Percentiles rank a stretch among this genome's conserved stretches.
Evolutionary conservation across 1,140 invertebrate genomes (phyloP).

Genomic region (Dryas iulia): DNA sequence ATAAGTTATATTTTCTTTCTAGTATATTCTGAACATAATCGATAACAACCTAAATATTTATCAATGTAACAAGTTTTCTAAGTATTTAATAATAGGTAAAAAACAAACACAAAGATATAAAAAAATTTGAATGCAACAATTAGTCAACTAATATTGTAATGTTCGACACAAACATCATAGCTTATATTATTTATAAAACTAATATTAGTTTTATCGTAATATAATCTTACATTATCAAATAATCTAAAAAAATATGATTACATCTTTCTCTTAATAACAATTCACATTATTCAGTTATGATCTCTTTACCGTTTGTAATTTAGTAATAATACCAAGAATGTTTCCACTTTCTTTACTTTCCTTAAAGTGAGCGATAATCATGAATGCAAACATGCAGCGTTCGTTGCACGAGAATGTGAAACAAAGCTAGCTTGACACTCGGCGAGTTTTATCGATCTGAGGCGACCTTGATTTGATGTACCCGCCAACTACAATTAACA

Average conservation of each 20-base stretch:
- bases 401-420: conserved; percentile 35
- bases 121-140: too few relatives aligned
- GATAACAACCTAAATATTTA: too few relatives aligned
- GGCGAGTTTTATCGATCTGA: conserved; percentile 56
- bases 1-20: too few relatives aligned
- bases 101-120: too few relatives aligned
- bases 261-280: background rate
- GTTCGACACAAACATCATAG: too few relatives aligned
- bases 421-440: conserved; percentile 31
- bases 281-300: background rate
- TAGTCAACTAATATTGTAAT: too few relatives aligned
- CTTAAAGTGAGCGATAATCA: conserved; percentile 43
- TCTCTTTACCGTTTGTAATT: background rate
- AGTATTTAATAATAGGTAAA: too few relatives aligned
- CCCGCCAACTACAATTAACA: conserved; percentile 62
- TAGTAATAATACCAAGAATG: conserved; percentile 47
- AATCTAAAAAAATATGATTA: background rate
- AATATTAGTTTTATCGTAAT: too few relatives aligned
- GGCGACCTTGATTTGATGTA: conserved; percentile 56
- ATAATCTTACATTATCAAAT: too few relatives aligned
- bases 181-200: too few relatives aligned
- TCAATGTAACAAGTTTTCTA: too few relatives aligned
- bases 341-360: conserved; percentile 75
- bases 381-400: conserved; percentile 51
- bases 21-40: too few relatives aligned